Conservation (phyloP, 23 tunicate species). For the Aplidium turbinatum region DNA sequence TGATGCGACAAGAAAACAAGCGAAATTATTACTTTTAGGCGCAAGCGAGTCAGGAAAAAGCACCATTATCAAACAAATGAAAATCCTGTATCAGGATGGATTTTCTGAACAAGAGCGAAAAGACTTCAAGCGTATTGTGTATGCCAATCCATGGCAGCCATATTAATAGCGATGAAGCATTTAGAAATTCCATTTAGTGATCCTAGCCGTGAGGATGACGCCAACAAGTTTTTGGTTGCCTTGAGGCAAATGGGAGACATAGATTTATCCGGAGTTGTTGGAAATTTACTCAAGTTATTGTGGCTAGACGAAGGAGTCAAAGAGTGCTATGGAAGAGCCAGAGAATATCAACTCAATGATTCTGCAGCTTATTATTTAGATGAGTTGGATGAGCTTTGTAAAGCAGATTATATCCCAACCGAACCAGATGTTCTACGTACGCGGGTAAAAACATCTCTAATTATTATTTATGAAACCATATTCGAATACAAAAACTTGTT, state of each 20-base stretch:
- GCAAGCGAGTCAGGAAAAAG: constrained; percentile 98
- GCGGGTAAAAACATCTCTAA: constrained; percentile 95
- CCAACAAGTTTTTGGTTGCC: constrained; percentile 48
- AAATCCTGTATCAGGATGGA: constrained; percentile 87
- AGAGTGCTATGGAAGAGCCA: constrained; percentile 47
- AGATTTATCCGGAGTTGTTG: constrained; percentile 66
- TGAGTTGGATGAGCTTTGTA: constrained; percentile 62
- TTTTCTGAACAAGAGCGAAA: constrained; percentile 66
- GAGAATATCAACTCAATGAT: constrained; percentile 95
- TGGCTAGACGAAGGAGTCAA: constrained; percentile 86
- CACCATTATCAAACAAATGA: constrained; percentile 96
- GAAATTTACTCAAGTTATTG: constrained; percentile 53
- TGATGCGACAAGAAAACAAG: constrained; percentile 59
- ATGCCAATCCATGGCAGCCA: constrained; percentile 87
- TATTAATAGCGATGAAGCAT: constrained; percentile 75
- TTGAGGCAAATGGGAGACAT: constrained; percentile 52
- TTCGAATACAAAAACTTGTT: constrained; percentile 77
- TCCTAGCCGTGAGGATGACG: constrained; percentile 37
- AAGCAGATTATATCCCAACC: constrained; percentile 72
- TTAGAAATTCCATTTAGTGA: constrained; percentile 63
- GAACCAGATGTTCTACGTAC: constrained; percentile 95
- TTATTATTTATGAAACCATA: constrained; percentile 85
- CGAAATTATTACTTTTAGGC: constrained; percentile 75
- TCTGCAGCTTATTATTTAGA: constrained; percentile 88
- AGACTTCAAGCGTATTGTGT: constrained; percentile 57